These are phyloP conservation scores for Diachrysia chrysitis DNA, from an alignment of 2,888 invertebrate genomes.

Conservation along the genomic window DNA sequence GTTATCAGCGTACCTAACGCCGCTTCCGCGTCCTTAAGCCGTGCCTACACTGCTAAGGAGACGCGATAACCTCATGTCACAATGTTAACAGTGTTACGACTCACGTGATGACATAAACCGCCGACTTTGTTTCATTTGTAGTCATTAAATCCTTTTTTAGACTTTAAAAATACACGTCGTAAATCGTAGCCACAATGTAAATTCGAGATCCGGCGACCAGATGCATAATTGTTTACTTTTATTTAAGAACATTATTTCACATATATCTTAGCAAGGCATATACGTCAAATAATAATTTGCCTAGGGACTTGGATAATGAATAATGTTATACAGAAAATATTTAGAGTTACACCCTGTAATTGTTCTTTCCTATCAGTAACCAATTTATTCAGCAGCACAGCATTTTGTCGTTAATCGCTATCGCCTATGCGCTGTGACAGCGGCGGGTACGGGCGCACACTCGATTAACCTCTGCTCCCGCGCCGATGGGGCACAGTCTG, in stretches of 20 bases:
- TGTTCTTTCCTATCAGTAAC: conserved; percentile 31
- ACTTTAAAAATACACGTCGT: conserved; percentile 1
- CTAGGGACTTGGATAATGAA: too few species aligned
- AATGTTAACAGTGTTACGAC: conserved; percentile 38
- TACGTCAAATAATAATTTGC: too few species aligned
- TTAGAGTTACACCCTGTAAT: conserved; percentile 40
- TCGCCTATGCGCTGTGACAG: conserved; percentile 58
- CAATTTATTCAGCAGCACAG: conserved; percentile 41
- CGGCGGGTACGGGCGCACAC: conserved; percentile 64
- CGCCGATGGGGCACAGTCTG: conserved; percentile 72
- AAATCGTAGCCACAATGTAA: not conserved
- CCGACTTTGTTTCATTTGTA: conserved; percentile 37
- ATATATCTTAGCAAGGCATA: too few species aligned
- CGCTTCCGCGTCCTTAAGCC: conserved; percentile 67
- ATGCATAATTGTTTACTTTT: not conserved
- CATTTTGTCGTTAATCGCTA: conserved; percentile 53
- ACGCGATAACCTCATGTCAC: conserved; percentile 56
- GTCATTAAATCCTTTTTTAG: conserved; percentile 34
- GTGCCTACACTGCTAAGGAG: conserved; percentile 36
- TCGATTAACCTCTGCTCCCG: conserved; percentile 83
- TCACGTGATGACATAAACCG: conserved; percentile 45
- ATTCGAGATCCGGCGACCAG: not conserved
- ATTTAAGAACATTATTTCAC: not conserved
- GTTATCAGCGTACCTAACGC: conserved; percentile 64
- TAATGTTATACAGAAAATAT: not conserved